Conservation (phyloP, 2,888 invertebrate species). For the Cyrtodaria siliqua region DNA sequence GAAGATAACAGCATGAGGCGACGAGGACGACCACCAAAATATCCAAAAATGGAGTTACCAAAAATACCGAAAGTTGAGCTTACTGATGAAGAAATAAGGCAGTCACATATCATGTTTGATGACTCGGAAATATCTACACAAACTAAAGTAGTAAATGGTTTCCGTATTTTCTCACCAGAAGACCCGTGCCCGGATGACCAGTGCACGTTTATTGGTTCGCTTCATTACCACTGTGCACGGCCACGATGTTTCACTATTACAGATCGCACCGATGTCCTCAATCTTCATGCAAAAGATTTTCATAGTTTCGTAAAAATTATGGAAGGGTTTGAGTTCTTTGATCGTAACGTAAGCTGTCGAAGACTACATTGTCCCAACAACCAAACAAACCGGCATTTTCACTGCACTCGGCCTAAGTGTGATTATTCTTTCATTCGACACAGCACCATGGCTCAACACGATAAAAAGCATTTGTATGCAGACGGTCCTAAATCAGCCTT, state of each 20-base stretch:
- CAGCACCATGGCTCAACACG: constrained; percentile 91
- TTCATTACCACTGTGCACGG: constrained; percentile 95
- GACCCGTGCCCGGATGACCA: constrained; percentile 90
- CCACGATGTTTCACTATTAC: constrained; percentile 93
- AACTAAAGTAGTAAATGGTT: constrained; percentile 77
- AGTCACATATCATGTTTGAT: constrained; percentile 56
- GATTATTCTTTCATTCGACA: constrained; percentile 91
- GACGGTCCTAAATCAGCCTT: constrained; percentile 50
- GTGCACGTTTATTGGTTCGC: constrained; percentile 90
- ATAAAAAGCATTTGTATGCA: constrained; percentile 88
- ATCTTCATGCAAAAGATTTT: constrained; percentile 94
- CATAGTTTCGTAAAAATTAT: constrained; percentile 93
- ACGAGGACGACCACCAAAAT: constrained; percentile 98
- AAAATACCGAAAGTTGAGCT: constrained; percentile 82
- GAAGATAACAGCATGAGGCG: constrained; percentile 90
- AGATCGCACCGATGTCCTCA: constrained; percentile 92
- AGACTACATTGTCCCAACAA: constrained; percentile 90
- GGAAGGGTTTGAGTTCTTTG: constrained; percentile 95
- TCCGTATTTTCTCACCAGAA: constrained; percentile 77
- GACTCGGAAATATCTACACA: constrained; percentile 44
- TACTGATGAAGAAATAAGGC: constrained; percentile 73
- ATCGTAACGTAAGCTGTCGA: constrained; percentile 91
- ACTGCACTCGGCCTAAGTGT: constrained; percentile 91
- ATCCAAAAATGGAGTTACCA: constrained; percentile 87
- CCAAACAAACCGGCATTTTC: constrained; percentile 91